Evolutionary conservation across 2,797 vertebrate genomes (phyloP), one percentile per base, ranked within the genome.

Genomic region (Sebastes hopkinsi): DNA sequence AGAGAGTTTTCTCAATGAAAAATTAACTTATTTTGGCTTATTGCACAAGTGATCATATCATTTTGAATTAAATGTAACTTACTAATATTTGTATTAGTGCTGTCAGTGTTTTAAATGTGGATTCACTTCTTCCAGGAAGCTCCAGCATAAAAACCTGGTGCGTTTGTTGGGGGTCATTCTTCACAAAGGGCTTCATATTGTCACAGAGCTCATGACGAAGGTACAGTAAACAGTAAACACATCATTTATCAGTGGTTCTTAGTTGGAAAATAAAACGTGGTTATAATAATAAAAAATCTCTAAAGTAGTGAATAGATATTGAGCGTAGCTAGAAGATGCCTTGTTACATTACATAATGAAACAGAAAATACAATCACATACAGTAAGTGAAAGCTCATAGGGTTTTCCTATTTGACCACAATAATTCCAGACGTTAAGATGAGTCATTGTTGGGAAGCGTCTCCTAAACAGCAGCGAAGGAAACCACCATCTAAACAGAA

Each of bases 171-270:
- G 98, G 0, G 98, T 99, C 82, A 96, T 99, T 84, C 93, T 98
- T 55, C 95, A 98, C 89, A 97, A 97, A 1, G 97, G 97, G 0
- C 95, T 99, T 52, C 96, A 97, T 79, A 97, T 99, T 1, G 95
- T 99, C 89, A 99, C 98, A 86, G 98, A 99, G 88, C 95, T 97
- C 70, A 97, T 99, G 97, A 94, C 94, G 8, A 99, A 98, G 97
- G 98, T 99, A 91, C n/a, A 22, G 46, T 71, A 0, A 50, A 18
- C 20, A 52, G 50, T 18, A 52, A 62, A 67, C 6, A 8, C 18
- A 27, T 9, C 3, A 23, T 4, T 27, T 13, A 29, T 56, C 22
- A 29, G 2, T 16, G 14, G 5, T 29, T 29, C 50, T 50, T 16
- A 13, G 3, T 34, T 66, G 30, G 3, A 23, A 27, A n/a, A 5